These are phyloP conservation scores for Amazona ochrocephala DNA, from an alignment of 2,797 vertebrate species.

Conservation along the genomic window DNA sequence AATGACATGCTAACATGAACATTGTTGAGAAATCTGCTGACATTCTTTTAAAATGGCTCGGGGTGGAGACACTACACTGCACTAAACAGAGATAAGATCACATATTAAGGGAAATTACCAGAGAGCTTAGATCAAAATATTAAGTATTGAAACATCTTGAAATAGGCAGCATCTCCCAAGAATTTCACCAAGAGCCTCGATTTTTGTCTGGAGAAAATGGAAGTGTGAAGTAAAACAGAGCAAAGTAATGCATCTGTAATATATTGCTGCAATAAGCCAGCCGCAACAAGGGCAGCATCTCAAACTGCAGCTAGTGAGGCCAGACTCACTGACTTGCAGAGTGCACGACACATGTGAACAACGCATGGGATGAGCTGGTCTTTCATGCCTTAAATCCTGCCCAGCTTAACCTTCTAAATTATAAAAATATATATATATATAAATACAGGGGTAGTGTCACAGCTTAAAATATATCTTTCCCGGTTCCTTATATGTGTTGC, in stretches of 20 bases:
- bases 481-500: neutral
- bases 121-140: neutral
- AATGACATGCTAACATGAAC: neutral
- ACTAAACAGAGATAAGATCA: neutral
- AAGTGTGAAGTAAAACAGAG: neutral
- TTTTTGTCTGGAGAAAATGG: neutral
- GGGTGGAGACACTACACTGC: neutral
- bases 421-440: neutral
- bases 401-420: neutral
- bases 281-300: neutral
- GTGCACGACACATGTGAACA: neutral
- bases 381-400: neutral
- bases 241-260: neutral
- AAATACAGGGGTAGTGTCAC: neutral
- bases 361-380: rapidly evolving
- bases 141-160: neutral
- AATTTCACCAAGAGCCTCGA: neutral
- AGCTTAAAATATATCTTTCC: neutral
- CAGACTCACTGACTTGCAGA: neutral
- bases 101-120: neutral
- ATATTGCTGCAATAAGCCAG: neutral
- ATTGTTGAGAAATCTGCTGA: neutral
- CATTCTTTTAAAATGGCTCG: neutral
- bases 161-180: neutral
- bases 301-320: neutral